Evolutionary conservation across 2,797 vertebrate species (phyloP), one percentile per base, ranked within the genome.

Genomic region (Characodon lateralis): DNA sequence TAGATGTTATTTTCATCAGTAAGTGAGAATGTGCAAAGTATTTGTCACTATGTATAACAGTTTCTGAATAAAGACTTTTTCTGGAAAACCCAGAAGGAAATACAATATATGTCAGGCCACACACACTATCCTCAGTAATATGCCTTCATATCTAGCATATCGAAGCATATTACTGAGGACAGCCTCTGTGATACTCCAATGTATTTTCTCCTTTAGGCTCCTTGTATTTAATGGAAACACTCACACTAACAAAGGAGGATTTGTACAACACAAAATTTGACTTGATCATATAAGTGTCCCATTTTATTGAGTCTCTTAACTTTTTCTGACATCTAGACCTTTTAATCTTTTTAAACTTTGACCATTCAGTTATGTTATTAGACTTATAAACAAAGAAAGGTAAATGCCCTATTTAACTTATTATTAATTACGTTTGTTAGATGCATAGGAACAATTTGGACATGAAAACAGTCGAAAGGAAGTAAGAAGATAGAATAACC

Each of bases 291-390:
- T 83, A 87, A 83, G 78, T 82, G 83, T 68, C 83, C 87, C 71
- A 63, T 91, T 88, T 87, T 78, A 88, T 89, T 90, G 88, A 56
- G 88, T 82, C 83, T 85, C 80, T 78, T 79, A 80, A 81, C 58
- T 86, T 72, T 81, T 85, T 82, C 79, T 87, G 83, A 87, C 87
- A 83, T 43, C 85, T 88, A n/a, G 86, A 92, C 88, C 89, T 90
- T 88, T 88, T 86, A 87, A 88, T 74, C 89, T 59, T 70, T 84
- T 74, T 71, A 81, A 83, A 85, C 74, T 90, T 82, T 61, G 81
- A 83, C 77, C 86, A 81, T 63, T 78, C 83, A 88, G 73, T 85
- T 84, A 84, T 89, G 66, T 78, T 63, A 78, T 80, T 31, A 83
- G 73, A 79, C 65, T 7, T 53, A 35, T 5, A 63, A 20, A 35